A percentile compares a stretch with the other conserved stretches of the same genome.
Evolutionary conservation across 2,797 vertebrate species (phyloP).

Genomic region (Cirrhinus mrigala): DNA sequence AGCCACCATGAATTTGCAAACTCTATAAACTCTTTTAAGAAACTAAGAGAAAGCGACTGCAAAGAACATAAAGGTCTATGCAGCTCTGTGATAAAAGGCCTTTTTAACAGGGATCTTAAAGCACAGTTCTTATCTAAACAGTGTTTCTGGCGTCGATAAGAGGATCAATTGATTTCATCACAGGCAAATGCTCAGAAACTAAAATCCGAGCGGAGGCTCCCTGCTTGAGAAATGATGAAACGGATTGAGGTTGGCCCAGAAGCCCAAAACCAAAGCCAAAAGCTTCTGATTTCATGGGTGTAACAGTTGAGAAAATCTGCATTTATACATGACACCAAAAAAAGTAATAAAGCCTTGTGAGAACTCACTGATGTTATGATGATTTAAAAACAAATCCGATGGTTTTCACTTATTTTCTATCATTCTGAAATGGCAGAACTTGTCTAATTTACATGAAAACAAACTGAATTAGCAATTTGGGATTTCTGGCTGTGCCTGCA

Average conservation of each 20-base stretch:
- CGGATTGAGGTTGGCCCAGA: conserved; percentile 30
- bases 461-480: conserved; percentile 2
- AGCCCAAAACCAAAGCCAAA: conserved; percentile 10
- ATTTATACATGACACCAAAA: not conserved
- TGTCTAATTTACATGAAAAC: not conserved
- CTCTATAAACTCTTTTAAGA: not conserved
- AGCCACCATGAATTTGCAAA: not conserved
- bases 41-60: not conserved
- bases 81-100: conserved; percentile 12
- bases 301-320: not conserved
- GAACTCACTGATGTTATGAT: not conserved
- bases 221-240: conserved; percentile 37
- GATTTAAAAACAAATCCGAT: not conserved
- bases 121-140: conserved; percentile 42
- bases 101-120: conserved; percentile 32
- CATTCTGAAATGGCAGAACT: not conserved
- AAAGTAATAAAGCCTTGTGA: not conserved
- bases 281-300: conserved; percentile 5
- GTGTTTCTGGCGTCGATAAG: conserved; percentile 22
- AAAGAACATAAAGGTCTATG: conserved; percentile 21
- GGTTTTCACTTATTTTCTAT: not conserved
- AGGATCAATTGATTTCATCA: conserved; percentile 53
- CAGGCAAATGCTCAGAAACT: conserved; percentile 29
- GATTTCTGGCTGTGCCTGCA: not conserved
- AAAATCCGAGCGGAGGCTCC: conserved; percentile 13